Conservation (phyloP, 2,888 invertebrate genomes). For the Fissipunctia ypsillon region DNA sequence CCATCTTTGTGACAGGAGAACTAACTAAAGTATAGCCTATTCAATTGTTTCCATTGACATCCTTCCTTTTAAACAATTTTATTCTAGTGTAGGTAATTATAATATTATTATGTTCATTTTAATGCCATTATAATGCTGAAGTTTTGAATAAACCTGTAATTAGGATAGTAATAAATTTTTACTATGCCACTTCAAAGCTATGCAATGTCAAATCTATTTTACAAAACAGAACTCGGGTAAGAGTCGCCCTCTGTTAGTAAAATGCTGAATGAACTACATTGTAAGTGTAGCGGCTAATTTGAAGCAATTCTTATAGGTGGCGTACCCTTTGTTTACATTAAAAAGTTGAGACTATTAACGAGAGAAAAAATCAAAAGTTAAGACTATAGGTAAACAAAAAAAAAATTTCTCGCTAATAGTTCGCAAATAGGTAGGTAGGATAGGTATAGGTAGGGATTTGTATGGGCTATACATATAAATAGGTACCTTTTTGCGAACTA, state of each 20-base stretch:
- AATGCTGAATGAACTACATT: background rate
- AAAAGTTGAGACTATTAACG: background rate
- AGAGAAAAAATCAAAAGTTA: too few species aligned
- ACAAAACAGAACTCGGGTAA: background rate
- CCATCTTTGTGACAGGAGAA: slow-evolving; percentile 17
- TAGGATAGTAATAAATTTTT: background rate
- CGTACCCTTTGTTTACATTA: background rate
- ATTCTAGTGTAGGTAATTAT: background rate
- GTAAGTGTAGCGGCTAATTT: background rate
- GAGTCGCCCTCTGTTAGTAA: slow-evolving; percentile 6
- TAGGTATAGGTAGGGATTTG: too few species aligned
- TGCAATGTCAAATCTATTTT: background rate
- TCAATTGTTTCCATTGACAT: background rate
- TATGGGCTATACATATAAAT: too few species aligned
- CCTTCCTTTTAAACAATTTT: background rate
- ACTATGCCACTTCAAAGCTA: background rate
- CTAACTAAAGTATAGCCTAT: slow-evolving; percentile 1
- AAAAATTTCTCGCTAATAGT: too few species aligned
- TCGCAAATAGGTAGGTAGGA: too few species aligned
- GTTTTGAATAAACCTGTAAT: background rate
- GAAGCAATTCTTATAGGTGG: slow-evolving; percentile 10
- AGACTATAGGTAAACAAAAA: too few species aligned
- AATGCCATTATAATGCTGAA: background rate
- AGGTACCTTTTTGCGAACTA: too few species aligned
- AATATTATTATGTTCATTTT: background rate